Conservation (phyloP, 2,888 invertebrate genomes). For the Tetragnatha montana region DNA sequence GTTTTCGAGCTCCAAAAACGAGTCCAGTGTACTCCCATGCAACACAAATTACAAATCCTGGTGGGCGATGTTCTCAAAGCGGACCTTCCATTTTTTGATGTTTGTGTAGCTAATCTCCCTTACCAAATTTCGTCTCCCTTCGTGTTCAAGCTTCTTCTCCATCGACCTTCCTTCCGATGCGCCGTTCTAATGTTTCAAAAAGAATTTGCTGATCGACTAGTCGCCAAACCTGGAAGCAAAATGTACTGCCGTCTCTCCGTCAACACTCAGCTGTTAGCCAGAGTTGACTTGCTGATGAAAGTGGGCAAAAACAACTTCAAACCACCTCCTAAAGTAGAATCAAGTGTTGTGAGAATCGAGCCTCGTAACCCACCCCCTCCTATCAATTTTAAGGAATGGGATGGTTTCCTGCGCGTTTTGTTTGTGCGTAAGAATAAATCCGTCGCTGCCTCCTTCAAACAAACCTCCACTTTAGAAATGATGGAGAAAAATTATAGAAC, state of each 20-base stretch:
- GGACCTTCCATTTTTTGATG: conserved; percentile 96
- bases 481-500: conserved; percentile 93
- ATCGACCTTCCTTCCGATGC: conserved; percentile 83
- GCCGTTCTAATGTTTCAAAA: conserved; percentile 99
- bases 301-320: conserved; percentile 98
- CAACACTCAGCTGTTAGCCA: conserved; percentile 95
- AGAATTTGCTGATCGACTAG: conserved; percentile 97
- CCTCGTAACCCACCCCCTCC: conserved; percentile 97
- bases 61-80: conserved; percentile 96
- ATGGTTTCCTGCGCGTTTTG: conserved; percentile 94
- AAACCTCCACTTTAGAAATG: conserved; percentile 86
- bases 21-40: conserved; percentile 89
- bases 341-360: conserved; percentile 97
- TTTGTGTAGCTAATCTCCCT: conserved; percentile 98
- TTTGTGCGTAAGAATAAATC: conserved; percentile 99
- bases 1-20: conserved; percentile 98
- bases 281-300: conserved; percentile 97
- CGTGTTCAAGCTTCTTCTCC: conserved; percentile 90
- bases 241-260: conserved; percentile 96
- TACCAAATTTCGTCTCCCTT: conserved; percentile 98
- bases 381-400: conserved; percentile 98
- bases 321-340: conserved; percentile 99
- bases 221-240: conserved; percentile 98
- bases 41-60: conserved; percentile 92
- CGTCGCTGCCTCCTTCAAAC: conserved; percentile 90